These are phyloP conservation scores for Synergus japonicus DNA, from an alignment of 2,888 invertebrate genomes.

Conservation along the genomic window DNA sequence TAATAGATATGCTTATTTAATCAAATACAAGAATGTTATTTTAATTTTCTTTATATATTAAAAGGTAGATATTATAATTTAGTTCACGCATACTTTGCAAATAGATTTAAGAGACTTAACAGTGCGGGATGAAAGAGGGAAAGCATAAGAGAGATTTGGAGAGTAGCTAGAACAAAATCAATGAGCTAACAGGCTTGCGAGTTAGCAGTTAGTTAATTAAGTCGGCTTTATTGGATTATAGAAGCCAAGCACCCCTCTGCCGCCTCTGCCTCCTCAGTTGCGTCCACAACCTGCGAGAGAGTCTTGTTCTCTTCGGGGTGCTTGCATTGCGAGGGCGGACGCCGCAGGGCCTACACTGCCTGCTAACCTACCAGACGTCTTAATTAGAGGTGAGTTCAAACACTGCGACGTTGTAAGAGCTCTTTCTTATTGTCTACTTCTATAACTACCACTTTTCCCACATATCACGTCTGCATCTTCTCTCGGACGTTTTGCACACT, in stretches of 20 bases:
- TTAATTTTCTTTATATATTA: no score
- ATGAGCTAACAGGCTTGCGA: conserved; percentile 77
- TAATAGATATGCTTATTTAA: no score
- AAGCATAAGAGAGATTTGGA: conserved; percentile 53
- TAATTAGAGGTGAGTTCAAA: conserved; percentile 75
- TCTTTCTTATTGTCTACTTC: conserved; percentile 44
- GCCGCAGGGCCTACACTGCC: conserved; percentile 70
- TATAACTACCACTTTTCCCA: neutral
- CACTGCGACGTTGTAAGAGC: conserved; percentile 62
- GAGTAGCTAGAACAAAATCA: conserved; percentile 67
- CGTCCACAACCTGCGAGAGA: conserved; percentile 52
- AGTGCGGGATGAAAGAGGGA: conserved; percentile 44
- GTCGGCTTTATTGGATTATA: conserved; percentile 76
- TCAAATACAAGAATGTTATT: no score
- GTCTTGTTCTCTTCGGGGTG: conserved; percentile 62
- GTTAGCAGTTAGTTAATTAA: conserved; percentile 77
- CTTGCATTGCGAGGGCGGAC: conserved; percentile 69
- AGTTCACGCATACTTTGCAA: neutral
- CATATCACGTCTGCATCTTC: neutral
- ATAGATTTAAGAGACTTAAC: conserved; percentile 27
- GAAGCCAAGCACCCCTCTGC: conserved; percentile 68
- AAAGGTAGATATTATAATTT: neutral
- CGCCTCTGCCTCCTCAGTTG: conserved; percentile 52
- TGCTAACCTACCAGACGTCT: conserved; percentile 71
- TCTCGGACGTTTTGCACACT: neutral